Conservation (phyloP, 2,888 invertebrate genomes). For the Noctua fimbriata region DNA sequence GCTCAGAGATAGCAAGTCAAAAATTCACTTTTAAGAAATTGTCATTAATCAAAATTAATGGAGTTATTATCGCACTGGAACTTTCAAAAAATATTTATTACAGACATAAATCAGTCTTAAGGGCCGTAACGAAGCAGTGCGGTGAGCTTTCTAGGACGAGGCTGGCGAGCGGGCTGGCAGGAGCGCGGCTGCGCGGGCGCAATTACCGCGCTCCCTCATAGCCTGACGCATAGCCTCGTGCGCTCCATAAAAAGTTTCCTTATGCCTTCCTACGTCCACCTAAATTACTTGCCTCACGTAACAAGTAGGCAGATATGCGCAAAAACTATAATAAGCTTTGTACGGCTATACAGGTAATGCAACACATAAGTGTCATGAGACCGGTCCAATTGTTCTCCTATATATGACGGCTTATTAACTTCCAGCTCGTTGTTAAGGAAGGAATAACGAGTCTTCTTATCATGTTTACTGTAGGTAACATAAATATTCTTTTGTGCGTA, state of each 20-base stretch:
- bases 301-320: slow-evolving; percentile 59
- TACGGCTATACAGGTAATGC: slow-evolving; percentile 57
- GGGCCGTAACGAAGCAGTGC: slow-evolving; percentile 87
- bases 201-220: slow-evolving; percentile 72
- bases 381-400: slow-evolving; percentile 62
- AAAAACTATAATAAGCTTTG: slow-evolving; percentile 61
- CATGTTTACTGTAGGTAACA: slow-evolving; percentile 17
- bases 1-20: slow-evolving; percentile 71
- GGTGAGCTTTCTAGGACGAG: slow-evolving; percentile 88
- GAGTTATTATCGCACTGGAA: slow-evolving; percentile 90
- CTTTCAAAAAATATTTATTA: slow-evolving; percentile 90
- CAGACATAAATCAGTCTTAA: slow-evolving; percentile 88
- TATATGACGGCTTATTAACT: slow-evolving; percentile 64
- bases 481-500: slow-evolving; percentile 15
- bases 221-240: slow-evolving; percentile 58
- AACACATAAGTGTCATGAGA: slow-evolving; percentile 55
- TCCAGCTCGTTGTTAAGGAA: slow-evolving; percentile 54
- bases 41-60: slow-evolving; percentile 90
- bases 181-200: slow-evolving; percentile 61
- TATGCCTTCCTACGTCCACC: slow-evolving; percentile 62
- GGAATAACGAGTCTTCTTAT: slow-evolving; percentile 44
- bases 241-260: slow-evolving; percentile 60
- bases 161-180: slow-evolving; percentile 77
- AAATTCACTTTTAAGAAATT: slow-evolving; percentile 89
- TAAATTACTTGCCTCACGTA: slow-evolving; percentile 64